Conservation (phyloP, 92 coral and sea anemone species). For the Parazoanthus darwini region DNA sequence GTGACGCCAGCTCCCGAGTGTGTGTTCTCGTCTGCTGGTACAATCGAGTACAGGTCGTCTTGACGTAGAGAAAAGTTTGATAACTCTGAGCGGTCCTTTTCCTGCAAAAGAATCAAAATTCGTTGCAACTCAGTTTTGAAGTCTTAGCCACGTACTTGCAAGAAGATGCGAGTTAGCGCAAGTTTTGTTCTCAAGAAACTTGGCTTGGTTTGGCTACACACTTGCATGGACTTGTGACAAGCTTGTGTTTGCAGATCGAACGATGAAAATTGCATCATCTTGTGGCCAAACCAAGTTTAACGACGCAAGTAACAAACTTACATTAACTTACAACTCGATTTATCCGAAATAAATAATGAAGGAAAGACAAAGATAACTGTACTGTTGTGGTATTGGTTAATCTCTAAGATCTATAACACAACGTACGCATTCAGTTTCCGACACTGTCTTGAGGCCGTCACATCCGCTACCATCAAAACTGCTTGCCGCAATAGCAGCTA, state of each 20-base stretch:
- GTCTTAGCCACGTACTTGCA: background rate
- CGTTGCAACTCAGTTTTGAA: background rate
- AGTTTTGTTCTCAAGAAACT: background rate
- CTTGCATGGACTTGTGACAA: background rate
- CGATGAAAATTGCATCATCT: no score
- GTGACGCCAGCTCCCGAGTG: background rate
- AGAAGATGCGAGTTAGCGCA: background rate
- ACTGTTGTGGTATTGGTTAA: background rate
- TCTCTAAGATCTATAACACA: no score
- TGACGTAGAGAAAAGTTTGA: background rate
- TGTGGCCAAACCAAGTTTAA: no score
- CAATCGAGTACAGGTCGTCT: background rate
- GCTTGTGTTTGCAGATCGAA: no score
- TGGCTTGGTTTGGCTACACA: no score
- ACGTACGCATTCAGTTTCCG: background rate
- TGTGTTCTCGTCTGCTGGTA: background rate
- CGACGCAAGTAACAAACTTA: no score
- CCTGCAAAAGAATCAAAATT: background rate
- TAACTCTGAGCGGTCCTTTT: background rate
- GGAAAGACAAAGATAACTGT: no score
- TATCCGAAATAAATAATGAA: no score
- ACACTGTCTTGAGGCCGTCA: background rate
- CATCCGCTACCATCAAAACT: background rate
- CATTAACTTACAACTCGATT: no score
- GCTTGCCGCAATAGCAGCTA: constrained; percentile 34